Evolutionary conservation across 2,797 vertebrate species (phyloP).

Genomic region (Poeciliopsis paucimaculata): DNA sequence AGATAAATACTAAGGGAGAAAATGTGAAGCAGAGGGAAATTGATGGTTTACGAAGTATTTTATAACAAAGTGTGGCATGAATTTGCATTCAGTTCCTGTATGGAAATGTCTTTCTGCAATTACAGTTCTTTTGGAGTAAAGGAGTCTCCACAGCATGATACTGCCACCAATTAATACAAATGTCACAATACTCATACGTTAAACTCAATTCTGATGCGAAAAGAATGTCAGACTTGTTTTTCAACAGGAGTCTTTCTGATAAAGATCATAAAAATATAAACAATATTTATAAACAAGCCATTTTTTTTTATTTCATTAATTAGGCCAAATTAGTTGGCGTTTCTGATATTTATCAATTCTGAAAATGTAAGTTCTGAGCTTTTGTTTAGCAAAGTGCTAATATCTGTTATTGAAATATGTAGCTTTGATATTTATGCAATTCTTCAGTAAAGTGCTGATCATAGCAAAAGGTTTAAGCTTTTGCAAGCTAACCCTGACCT

Average conservation of each 20-base stretch:
- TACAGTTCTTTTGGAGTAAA: background rate
- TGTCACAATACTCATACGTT: background rate
- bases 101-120: background rate
- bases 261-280: background rate
- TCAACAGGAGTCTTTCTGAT: background rate
- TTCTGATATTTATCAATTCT: background rate
- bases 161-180: background rate
- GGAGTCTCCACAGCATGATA: background rate
- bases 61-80: background rate
- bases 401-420: background rate
- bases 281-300: background rate
- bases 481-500: background rate
- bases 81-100: background rate
- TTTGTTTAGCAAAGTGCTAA: background rate
- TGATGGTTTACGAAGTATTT: background rate
- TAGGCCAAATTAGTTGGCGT: background rate
- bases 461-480: background rate
- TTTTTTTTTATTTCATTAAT: background rate
- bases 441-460: background rate
- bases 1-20: background rate
- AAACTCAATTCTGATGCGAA: background rate
- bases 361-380: background rate
- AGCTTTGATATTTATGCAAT: background rate
- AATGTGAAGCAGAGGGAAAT: background rate
- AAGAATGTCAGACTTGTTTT: background rate